Percentiles rank a stretch among this genome's conserved stretches.
phyloP scores from a whole-genome alignment of 1,140 invertebrate species.

The Drosophila parabipectinata region DNA sequence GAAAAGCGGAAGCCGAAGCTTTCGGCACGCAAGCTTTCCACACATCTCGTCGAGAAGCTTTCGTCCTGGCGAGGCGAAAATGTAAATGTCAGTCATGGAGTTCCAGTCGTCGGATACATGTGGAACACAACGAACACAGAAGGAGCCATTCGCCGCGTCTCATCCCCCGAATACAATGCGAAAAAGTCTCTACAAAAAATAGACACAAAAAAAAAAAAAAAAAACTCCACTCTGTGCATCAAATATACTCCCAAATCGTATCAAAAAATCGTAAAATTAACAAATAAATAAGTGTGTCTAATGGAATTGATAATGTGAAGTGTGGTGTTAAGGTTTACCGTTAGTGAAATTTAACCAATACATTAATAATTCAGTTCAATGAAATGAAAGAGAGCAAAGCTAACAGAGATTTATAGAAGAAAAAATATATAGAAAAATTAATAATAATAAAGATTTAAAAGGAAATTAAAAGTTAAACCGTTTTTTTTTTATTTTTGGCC shows the following conservation, averaged over 20 bases:
- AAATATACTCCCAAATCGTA: conserved; percentile 24
- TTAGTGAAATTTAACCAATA: conserved; percentile 32
- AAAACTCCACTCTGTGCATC: conserved; percentile 28
- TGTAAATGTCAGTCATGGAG: conserved; percentile 80
- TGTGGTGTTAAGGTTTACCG: conserved; percentile 7
- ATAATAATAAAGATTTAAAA: background rate
- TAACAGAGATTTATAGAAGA: conserved; percentile 12
- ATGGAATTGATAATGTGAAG: conserved; percentile 21
- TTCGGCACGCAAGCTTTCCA: conserved; percentile 32
- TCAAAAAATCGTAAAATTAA: background rate
- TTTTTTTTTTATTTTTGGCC: background rate
- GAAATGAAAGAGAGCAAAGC: conserved; percentile 13
- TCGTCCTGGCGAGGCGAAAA: conserved; percentile 46
- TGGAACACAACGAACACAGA: conserved; percentile 78
- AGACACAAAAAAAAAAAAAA: conserved; percentile 20
- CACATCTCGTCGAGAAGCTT: conserved; percentile 20
- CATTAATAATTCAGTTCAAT: conserved; percentile 44
- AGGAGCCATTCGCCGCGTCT: conserved; percentile 55
- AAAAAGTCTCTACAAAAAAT: conserved; percentile 68
- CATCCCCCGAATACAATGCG: conserved; percentile 64
- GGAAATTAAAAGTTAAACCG: background rate
- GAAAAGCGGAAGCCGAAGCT: conserved; percentile 49
- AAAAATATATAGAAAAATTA: conserved; percentile 6
- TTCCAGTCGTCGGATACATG: conserved; percentile 84
- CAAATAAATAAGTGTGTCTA: conserved; percentile 27